A percentile compares a stretch with the other conserved stretches of the same genome.
phyloP scores from a whole-genome alignment of 2,797 vertebrate genomes.

The Lates japonicus region DNA sequence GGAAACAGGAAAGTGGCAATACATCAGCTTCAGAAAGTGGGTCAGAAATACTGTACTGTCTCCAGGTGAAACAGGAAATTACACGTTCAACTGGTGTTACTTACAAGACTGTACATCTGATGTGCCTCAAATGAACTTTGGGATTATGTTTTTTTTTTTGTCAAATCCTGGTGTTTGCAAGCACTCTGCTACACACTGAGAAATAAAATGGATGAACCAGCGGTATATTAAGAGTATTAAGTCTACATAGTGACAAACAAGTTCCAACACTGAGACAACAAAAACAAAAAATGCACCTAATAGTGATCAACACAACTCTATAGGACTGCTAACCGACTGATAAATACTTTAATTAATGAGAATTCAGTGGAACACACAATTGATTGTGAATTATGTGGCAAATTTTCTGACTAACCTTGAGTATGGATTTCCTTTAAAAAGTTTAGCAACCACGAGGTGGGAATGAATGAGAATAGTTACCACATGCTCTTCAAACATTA shows the following conservation, averaged over 20 bases:
- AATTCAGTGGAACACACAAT: constrained; percentile 39
- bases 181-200: neutral
- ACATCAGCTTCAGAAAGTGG: constrained; percentile 74
- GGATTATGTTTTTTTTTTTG: neutral
- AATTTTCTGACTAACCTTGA: constrained; percentile 59
- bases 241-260: neutral
- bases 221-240: neutral
- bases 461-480: constrained; percentile 46
- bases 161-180: neutral
- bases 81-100: constrained; percentile 42
- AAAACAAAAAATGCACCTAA: constrained; percentile 1
- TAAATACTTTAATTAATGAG: constrained; percentile 38
- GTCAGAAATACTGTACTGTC: constrained; percentile 60
- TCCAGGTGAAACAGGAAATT: constrained; percentile 58
- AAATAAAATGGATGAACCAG: constrained; percentile 15
- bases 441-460: constrained; percentile 31
- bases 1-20: constrained; percentile 59
- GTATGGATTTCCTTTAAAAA: constrained; percentile 72
- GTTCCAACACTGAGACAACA: constrained; percentile 5
- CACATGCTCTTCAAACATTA: constrained; percentile 44
- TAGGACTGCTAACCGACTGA: constrained; percentile 25
- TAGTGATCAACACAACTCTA: constrained; percentile 13
- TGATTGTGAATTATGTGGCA: constrained; percentile 53
- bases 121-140: constrained; percentile 35
- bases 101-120: constrained; percentile 15